These are phyloP conservation scores for Phortica okadai DNA, from an alignment of 2,888 invertebrate species.

Conservation along the genomic window DNA sequence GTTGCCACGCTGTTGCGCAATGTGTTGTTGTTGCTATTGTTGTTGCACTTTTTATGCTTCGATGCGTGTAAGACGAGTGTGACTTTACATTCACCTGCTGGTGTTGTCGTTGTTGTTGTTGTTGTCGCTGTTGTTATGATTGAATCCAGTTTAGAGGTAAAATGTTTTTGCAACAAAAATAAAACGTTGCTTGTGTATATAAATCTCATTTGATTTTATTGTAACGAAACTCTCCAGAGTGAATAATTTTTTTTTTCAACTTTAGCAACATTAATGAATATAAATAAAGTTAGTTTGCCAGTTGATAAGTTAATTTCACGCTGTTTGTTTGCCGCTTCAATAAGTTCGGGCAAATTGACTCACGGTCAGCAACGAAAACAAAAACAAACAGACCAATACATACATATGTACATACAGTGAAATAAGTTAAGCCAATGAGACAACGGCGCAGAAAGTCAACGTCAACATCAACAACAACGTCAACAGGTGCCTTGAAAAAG, in stretches of 20 bases:
- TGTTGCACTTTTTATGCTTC: slow-evolving; percentile 20
- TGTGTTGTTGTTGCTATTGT: slow-evolving; percentile 44
- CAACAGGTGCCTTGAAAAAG: slow-evolving; percentile 66
- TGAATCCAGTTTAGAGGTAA: not conserved
- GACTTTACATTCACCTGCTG: not conserved
- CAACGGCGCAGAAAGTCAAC: not conserved
- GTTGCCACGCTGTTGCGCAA: slow-evolving; percentile 23
- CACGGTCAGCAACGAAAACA: slow-evolving; percentile 15
- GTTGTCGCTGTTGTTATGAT: not conserved
- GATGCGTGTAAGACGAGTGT: slow-evolving; percentile 35
- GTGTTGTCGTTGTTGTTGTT: not conserved
- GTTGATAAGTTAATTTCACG: slow-evolving; percentile 30
- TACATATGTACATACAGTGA: slow-evolving; percentile 28
- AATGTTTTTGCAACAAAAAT: not conserved
- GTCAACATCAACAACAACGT: slow-evolving; percentile 45
- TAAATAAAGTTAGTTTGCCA: slow-evolving; percentile 15
- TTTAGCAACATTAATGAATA: slow-evolving; percentile 19
- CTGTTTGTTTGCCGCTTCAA: slow-evolving; percentile 20
- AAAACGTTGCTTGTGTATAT: no score
- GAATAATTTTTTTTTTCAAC: not conserved
- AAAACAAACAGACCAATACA: slow-evolving; percentile 20
- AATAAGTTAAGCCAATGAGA: slow-evolving; percentile 18
- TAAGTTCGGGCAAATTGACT: slow-evolving; percentile 24
- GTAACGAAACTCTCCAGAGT: no score
- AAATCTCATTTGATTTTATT: no score